Conservation (phyloP, 2,888 invertebrate species). For the Miltochrista miniata region DNA sequence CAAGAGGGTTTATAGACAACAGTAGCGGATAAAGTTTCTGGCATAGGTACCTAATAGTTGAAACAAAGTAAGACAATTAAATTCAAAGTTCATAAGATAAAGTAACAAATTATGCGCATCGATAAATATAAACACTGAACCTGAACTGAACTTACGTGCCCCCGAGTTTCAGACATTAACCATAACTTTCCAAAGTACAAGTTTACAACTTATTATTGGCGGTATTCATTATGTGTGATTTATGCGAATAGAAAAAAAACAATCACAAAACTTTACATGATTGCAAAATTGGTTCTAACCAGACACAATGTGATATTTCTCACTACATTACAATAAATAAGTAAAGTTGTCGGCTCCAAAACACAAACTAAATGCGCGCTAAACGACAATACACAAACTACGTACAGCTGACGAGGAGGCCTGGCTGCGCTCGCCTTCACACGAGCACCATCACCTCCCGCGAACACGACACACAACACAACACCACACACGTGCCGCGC, state of each 20-base stretch:
- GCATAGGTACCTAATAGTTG: background rate
- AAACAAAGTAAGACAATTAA: background rate
- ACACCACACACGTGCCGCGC: background rate
- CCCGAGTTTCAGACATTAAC: no score
- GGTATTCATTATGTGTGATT: no score
- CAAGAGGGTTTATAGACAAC: conserved; percentile 1
- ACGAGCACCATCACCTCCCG: background rate
- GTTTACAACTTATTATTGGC: no score
- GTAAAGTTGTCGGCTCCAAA: background rate
- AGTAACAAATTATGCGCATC: no score
- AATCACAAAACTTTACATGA: background rate
- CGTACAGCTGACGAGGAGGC: background rate
- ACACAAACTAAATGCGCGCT: conserved; percentile 2
- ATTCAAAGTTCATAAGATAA: no score
- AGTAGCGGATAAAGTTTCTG: no score
- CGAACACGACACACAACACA: conserved; percentile 4
- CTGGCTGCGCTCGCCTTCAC: background rate
- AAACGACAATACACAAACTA: conserved; percentile 9
- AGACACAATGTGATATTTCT: background rate
- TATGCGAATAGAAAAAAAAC: no score
- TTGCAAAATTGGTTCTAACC: background rate
- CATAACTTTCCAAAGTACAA: no score
- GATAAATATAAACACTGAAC: no score
- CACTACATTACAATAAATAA: background rate
- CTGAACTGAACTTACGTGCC: no score